A percentile compares a stretch with the other conserved stretches of the same genome.
Evolutionary conservation across 2,888 invertebrate species (phyloP).

Genomic region (Operophtera brumata): DNA sequence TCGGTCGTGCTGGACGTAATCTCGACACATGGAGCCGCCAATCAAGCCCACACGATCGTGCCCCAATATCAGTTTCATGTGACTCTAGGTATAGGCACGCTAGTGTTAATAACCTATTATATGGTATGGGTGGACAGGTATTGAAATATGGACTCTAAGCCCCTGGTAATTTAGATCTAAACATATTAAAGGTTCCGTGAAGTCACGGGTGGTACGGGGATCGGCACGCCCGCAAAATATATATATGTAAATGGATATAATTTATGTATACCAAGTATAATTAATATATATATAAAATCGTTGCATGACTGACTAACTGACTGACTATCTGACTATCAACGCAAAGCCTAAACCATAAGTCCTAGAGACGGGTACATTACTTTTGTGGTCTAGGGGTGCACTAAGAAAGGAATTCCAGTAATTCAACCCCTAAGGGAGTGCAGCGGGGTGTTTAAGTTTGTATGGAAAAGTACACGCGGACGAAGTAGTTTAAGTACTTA

Average conservation of each 20-base stretch:
- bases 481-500: too few species aligned
- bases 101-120: neutral
- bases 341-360: too few species aligned
- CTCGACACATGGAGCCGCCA: conserved; percentile 1
- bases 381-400: too few species aligned
- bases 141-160: neutral
- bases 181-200: neutral
- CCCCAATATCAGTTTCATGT: conserved; percentile 3
- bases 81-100: neutral
- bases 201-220: neutral
- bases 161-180: neutral
- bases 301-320: too few species aligned
- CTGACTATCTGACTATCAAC: too few species aligned
- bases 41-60: conserved; percentile 7
- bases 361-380: too few species aligned
- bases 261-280: neutral
- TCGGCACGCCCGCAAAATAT: neutral
- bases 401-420: too few species aligned
- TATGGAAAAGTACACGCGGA: too few species aligned
- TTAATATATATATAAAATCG: too few species aligned
- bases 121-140: neutral
- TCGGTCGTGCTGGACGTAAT: conserved; percentile 6
- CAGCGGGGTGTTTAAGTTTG: too few species aligned
- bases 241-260: neutral
- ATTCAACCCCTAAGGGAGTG: too few species aligned